Conservation (phyloP, 2,113 vertebrate species). For the Semicossyphus pulcher region DNA sequence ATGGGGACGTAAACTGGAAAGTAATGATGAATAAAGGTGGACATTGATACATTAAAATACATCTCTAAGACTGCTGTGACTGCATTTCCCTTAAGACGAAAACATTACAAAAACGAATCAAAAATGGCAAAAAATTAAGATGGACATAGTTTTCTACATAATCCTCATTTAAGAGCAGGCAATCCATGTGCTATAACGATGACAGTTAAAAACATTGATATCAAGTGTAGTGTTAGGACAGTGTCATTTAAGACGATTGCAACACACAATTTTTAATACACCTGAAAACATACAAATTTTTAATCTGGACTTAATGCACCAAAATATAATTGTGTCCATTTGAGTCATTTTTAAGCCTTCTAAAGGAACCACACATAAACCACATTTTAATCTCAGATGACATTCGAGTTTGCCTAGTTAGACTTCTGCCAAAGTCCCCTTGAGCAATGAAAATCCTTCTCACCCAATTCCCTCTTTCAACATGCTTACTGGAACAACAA, state of each 20-base stretch:
- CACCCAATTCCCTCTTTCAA: neutral
- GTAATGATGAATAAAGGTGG: slow-evolving; percentile 38
- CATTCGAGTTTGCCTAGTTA: neutral
- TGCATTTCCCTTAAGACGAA: slow-evolving; percentile 38
- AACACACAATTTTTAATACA: slow-evolving; percentile 7
- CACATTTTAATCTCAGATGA: slow-evolving; percentile 10
- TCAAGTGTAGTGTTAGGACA: neutral
- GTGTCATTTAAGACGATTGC: slow-evolving; percentile 21
- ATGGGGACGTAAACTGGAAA: slow-evolving; percentile 42
- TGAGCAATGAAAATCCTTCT: neutral
- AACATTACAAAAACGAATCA: slow-evolving; percentile 43
- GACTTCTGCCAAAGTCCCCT: neutral
- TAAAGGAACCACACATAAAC: neutral
- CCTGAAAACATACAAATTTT: slow-evolving; percentile 5
- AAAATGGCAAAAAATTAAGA: slow-evolving; percentile 26
- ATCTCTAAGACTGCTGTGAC: slow-evolving; percentile 77
- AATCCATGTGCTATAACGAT: slow-evolving; percentile 6
- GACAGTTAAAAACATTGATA: slow-evolving; percentile 15
- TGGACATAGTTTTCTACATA: slow-evolving; percentile 49
- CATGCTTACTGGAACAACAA: slow-evolving; percentile 7
- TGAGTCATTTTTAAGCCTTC: neutral
- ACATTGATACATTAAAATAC: slow-evolving; percentile 36
- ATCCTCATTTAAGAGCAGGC: slow-evolving; percentile 23
- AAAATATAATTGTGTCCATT: neutral
- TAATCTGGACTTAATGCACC: slow-evolving; percentile 15